Evolutionary conservation across 1,140 invertebrate species (phyloP).

Genomic region (Diploscapter pachys): DNA sequence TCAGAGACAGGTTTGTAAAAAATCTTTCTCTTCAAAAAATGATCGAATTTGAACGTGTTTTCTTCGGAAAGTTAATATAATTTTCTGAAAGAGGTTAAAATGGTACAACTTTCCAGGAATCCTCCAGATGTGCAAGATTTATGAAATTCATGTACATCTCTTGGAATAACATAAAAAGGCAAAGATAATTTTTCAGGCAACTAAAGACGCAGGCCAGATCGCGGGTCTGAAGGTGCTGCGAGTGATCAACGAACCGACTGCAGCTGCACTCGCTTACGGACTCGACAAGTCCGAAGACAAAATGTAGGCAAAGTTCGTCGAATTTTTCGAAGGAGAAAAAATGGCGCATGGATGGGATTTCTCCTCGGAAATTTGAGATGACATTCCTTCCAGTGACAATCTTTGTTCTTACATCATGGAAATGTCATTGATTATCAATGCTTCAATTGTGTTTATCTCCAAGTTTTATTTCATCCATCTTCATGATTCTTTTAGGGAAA

Average conservation of each 20-base stretch:
- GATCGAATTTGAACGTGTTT: not conserved
- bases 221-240: slow-evolving; percentile 87
- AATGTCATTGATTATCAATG: too few species aligned
- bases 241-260: slow-evolving; percentile 95
- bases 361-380: too few species aligned
- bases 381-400: too few species aligned
- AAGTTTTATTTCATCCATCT: too few species aligned
- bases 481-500: too few species aligned
- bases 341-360: too few species aligned
- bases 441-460: too few species aligned
- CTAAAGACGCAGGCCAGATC: slow-evolving; percentile 95
- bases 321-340: not conserved
- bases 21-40: not conserved
- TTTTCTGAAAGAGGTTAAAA: too few species aligned
- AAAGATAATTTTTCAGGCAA: slow-evolving; percentile 66
- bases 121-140: too few species aligned
- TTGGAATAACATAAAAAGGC: not conserved
- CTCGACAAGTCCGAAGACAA: slow-evolving; percentile 98
- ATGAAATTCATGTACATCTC: not conserved
- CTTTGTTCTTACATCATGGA: too few species aligned
- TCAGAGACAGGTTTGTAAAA: slow-evolving; percentile 72
- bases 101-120: too few species aligned
- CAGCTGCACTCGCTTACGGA: slow-evolving; percentile 92
- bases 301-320: slow-evolving; percentile 67
- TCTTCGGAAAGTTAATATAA: too few species aligned